phyloP scores from a whole-genome alignment of 2,797 vertebrate genomes.

The Melanotaenia pygmaea region DNA sequence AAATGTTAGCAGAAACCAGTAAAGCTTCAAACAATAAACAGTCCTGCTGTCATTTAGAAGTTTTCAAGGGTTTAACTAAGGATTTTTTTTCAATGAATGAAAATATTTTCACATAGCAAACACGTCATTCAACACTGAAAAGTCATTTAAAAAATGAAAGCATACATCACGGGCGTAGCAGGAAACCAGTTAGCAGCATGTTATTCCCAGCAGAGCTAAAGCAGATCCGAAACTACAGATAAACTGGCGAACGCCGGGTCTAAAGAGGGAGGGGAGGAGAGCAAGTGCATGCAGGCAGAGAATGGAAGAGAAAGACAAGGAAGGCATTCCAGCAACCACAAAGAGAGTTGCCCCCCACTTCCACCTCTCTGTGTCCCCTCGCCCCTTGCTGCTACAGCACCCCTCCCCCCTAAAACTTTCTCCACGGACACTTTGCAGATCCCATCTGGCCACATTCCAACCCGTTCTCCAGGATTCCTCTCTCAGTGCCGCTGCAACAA shows the following conservation, averaged over 20 bases:
- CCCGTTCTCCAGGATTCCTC: conserved; percentile 21
- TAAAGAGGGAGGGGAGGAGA: conserved; percentile 38
- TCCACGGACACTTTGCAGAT: conserved; percentile 53
- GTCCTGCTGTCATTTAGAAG: too few species aligned
- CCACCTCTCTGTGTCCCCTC: conserved; percentile 42
- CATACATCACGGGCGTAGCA: conserved; percentile 48
- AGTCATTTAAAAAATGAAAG: conserved; percentile 12
- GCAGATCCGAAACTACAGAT: conserved; percentile 50
- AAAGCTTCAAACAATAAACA: neutral
- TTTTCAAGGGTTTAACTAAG: neutral
- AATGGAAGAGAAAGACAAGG: conserved; percentile 55
- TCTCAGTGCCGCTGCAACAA: neutral
- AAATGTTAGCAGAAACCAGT: conserved; percentile 5
- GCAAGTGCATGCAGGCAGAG: conserved; percentile 76
- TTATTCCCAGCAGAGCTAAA: conserved; percentile 46
- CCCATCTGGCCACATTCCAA: conserved; percentile 70
- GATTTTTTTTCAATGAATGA: neutral
- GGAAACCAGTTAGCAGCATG: conserved; percentile 39
- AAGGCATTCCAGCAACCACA: conserved; percentile 88
- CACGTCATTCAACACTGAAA: neutral
- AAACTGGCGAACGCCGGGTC: conserved; percentile 38
- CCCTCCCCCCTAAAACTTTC: conserved; percentile 52
- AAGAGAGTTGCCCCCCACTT: conserved; percentile 64
- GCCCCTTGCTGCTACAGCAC: conserved; percentile 64
- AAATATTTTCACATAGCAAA: conserved; percentile 18